Evolutionary conservation across 2,113 vertebrate genomes (phyloP).

Genomic region (Collichthys lucidus): DNA sequence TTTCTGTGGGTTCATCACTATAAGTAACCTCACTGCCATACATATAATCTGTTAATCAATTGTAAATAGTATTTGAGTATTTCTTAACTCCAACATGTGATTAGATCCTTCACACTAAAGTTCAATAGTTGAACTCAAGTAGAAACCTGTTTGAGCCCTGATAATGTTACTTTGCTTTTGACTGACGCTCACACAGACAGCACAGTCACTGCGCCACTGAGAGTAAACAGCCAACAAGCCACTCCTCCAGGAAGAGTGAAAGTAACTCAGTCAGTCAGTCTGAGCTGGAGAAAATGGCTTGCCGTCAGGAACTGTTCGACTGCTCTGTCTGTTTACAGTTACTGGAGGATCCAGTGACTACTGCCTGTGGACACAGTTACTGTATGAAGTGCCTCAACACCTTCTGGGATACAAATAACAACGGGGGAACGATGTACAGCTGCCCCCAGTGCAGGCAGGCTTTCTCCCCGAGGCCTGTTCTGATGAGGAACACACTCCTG

Average conservation of each 20-base stretch:
- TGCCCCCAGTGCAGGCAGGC: slow-evolving; percentile 68
- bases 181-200: not conserved
- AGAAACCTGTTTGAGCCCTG: too few relatives aligned
- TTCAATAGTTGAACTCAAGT: too few relatives aligned
- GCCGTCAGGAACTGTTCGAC: not conserved
- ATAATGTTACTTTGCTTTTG: not conserved
- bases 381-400: slow-evolving; percentile 59
- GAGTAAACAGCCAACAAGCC: slow-evolving; percentile 18
- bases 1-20: too few relatives aligned
- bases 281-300: slow-evolving; percentile 47
- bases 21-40: too few relatives aligned
- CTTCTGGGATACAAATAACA: slow-evolving; percentile 48
- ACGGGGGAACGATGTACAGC: slow-evolving; percentile 7
- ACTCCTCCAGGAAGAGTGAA: slow-evolving; percentile 20
- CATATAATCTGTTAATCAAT: too few relatives aligned
- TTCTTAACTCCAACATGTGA: too few relatives aligned
- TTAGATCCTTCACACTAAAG: too few relatives aligned
- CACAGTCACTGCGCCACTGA: not conserved
- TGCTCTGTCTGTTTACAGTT: slow-evolving; percentile 61
- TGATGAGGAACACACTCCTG: slow-evolving; percentile 63
- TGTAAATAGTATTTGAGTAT: too few relatives aligned
- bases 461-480: slow-evolving; percentile 50
- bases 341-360: slow-evolving; percentile 63
- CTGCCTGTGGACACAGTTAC: slow-evolving; percentile 65
- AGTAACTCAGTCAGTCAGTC: not conserved